These are phyloP conservation scores for Hiodon tergisus DNA, from an alignment of 2,113 vertebrate species.

Conservation along the genomic window DNA sequence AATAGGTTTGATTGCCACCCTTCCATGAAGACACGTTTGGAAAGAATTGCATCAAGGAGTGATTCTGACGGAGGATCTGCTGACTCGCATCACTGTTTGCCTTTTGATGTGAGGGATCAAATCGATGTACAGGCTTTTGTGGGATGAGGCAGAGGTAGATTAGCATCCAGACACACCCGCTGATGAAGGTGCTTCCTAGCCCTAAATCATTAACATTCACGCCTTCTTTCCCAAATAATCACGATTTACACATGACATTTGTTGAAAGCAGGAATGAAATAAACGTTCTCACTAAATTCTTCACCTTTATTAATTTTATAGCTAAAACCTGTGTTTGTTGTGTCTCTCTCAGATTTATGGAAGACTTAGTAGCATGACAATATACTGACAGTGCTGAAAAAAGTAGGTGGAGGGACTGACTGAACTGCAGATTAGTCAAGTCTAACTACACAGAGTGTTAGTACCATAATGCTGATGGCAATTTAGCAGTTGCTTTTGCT, in stretches of 20 bases:
- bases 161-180: conserved; percentile 84
- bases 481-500: conserved; percentile 9
- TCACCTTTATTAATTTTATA: no score
- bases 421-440: neutral
- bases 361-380: conserved; percentile 3
- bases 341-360: no score
- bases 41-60: conserved; percentile 91
- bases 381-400: neutral
- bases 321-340: no score
- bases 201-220: conserved; percentile 62
- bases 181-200: conserved; percentile 63
- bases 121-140: conserved; percentile 93
- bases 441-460: neutral
- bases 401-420: conserved; percentile 3
- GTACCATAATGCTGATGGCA: neutral
- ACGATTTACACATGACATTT: conserved; percentile 45
- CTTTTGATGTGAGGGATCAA: conserved; percentile 99
- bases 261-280: conserved; percentile 14
- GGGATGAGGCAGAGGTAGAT: conserved; percentile 86
- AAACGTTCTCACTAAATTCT: neutral
- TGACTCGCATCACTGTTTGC: conserved; percentile 98
- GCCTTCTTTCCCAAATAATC: conserved; percentile 55
- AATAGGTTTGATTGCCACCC: conserved; percentile 90
- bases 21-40: conserved; percentile 81
- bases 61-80: conserved; percentile 99